A percentile compares a stretch with the other conserved stretches of the same genome.
phyloP scores from a whole-genome alignment of 2,888 invertebrate species.

The Galeopsomyia nigrocyanea region DNA sequence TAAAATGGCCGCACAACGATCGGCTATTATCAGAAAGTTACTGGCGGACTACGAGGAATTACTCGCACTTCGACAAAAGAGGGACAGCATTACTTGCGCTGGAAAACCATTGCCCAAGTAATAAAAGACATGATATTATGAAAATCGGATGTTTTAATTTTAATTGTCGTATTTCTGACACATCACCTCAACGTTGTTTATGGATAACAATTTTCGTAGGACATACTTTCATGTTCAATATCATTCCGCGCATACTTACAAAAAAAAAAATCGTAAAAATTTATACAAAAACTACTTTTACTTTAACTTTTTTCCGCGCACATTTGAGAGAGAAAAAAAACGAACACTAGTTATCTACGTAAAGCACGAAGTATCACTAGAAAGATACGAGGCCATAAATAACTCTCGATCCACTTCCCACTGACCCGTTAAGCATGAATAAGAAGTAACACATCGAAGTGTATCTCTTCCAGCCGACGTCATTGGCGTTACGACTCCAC shows the following conservation, averaged over 20 bases:
- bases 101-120: background rate
- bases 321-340: too few species aligned
- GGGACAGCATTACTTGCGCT: constrained; percentile 15
- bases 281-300: too few species aligned
- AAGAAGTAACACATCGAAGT: constrained; percentile 12
- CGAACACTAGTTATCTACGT: too few species aligned
- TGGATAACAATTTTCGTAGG: background rate
- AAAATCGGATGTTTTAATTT: background rate
- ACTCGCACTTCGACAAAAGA: constrained; percentile 61
- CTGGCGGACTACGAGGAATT: constrained; percentile 79
- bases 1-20: constrained; percentile 74
- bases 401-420: constrained; percentile 14
- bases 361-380: background rate
- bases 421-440: background rate
- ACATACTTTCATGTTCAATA: background rate
- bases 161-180: background rate
- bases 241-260: background rate
- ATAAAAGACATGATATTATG: background rate
- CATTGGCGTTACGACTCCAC: constrained; percentile 51
- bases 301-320: too few species aligned
- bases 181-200: too few species aligned
- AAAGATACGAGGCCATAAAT: constrained; percentile 22
- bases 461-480: constrained; percentile 3
- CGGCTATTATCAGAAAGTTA: constrained; percentile 74
- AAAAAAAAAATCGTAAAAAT: too few species aligned